Percentiles rank a stretch among this genome's conserved stretches.
Conservation (phyloP, 1,140 invertebrate species). For the Lepidurus couesii region DNA sequence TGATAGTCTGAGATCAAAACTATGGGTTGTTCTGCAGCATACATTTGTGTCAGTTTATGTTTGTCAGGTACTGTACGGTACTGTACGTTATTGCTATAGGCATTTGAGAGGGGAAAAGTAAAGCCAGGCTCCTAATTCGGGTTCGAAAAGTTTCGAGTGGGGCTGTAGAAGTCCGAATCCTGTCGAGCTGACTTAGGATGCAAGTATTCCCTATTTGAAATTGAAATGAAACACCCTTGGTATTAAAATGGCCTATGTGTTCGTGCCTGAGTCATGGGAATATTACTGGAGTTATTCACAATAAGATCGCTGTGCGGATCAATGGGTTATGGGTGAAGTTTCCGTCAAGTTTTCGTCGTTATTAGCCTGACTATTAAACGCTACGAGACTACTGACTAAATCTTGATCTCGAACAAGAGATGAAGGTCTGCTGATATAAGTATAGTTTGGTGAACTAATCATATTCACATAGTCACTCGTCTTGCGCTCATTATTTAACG, state of each 20-base stretch:
- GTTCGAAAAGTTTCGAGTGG: constrained; percentile 26
- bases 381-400: neutral
- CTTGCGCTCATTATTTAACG: constrained; percentile 54
- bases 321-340: neutral
- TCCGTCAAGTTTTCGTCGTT: neutral
- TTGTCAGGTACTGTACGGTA: neutral
- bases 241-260: neutral
- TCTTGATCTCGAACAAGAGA: neutral
- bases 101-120: neutral
- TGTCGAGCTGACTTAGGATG: neutral
- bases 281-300: neutral
- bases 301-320: neutral
- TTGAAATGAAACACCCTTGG: neutral
- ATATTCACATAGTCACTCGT: constrained; percentile 67
- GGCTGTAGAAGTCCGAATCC: neutral
- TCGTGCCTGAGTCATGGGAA: neutral
- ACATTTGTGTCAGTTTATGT: neutral
- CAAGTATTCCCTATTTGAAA: neutral
- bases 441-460: constrained; percentile 64
- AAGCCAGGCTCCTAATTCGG: constrained; percentile 25
- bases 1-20: neutral
- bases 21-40: neutral
- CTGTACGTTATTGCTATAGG: neutral
- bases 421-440: constrained; percentile 44
- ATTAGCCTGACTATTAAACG: neutral